Percentiles rank a stretch among this genome's conserved stretches.
Conservation (phyloP, 2,113 vertebrate species). For the Nibea coibor region DNA sequence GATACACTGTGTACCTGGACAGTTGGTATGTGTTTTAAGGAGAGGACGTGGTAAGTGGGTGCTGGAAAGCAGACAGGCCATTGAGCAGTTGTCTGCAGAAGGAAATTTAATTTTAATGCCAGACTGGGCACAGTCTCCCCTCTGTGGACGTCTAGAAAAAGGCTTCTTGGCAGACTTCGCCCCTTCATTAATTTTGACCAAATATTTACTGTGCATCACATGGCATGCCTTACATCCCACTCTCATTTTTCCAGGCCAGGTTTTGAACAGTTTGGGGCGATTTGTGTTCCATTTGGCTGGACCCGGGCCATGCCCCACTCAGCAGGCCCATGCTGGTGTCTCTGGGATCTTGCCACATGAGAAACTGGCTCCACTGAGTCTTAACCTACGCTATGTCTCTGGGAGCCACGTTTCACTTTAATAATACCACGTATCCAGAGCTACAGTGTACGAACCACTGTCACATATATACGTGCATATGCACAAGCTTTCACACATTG, state of each 20-base stretch:
- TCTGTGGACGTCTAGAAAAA: conserved; percentile 75
- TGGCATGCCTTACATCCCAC: conserved; percentile 71
- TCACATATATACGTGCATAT: conserved; percentile 41
- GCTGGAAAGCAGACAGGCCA: conserved; percentile 65
- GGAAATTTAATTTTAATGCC: conserved; percentile 80
- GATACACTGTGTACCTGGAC: conserved; percentile 61
- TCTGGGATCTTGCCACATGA: conserved; percentile 68
- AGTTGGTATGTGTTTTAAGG: conserved; percentile 53
- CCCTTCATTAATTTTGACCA: conserved; percentile 82
- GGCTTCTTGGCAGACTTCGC: conserved; percentile 74
- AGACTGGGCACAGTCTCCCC: conserved; percentile 73
- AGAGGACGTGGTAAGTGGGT: conserved; percentile 66
- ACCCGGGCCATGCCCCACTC: conserved; percentile 64
- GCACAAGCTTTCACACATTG: conserved; percentile 53
- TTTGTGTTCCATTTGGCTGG: conserved; percentile 75
- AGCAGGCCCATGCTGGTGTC: conserved; percentile 60
- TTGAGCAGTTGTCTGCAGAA: conserved; percentile 70
- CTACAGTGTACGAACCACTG: conserved; percentile 40
- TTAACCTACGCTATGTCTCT: conserved; percentile 61
- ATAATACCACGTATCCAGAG: conserved; percentile 51
- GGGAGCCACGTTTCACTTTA: conserved; percentile 66
- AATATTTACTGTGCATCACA: conserved; percentile 82
- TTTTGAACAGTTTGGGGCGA: conserved; percentile 68
- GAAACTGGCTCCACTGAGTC: conserved; percentile 71
- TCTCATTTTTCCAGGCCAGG: conserved; percentile 74